Percentiles rank a stretch among this genome's conserved stretches.
These are phyloP conservation scores for Emydocephalus ijimae DNA, from an alignment of 2,113 vertebrate species.

Conservation along the genomic window DNA sequence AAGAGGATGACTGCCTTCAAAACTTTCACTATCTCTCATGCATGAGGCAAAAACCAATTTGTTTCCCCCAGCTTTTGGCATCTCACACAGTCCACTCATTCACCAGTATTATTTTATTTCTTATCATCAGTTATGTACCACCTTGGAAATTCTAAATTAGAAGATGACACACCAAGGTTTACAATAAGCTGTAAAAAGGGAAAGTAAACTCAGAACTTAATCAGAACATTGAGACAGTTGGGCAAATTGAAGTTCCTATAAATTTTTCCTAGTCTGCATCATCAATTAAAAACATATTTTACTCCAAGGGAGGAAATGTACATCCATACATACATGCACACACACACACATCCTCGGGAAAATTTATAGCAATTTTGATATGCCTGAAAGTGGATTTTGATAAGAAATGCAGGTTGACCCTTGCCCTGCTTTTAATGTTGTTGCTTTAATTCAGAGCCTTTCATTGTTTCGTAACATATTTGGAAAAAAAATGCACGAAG, in stretches of 20 bases:
- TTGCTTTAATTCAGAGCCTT: not conserved
- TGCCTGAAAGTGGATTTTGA: not conserved
- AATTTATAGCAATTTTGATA: not conserved
- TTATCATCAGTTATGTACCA: not conserved
- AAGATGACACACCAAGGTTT: not conserved
- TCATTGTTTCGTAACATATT: not conserved
- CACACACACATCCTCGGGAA: not conserved
- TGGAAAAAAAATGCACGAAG: not conserved
- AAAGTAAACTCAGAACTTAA: not conserved
- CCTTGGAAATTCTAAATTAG: not conserved
- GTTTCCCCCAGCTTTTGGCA: not conserved
- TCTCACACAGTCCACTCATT: not conserved
- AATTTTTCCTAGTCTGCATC: not conserved
- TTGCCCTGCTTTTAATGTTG: no score
- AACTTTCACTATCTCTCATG: not conserved
- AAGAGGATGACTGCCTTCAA: not conserved
- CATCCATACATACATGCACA: no score
- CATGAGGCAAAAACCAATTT: not conserved
- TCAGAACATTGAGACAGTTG: not conserved
- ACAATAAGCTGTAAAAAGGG: not conserved
- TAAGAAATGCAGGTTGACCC: not conserved
- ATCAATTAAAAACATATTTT: not conserved
- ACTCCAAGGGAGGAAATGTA: not conserved
- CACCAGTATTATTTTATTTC: not conserved
- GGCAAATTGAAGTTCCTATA: not conserved